Base-by-base conservation (phyloP, 2,797 vertebrate species). In the Helarctos malayanus region DNA sequence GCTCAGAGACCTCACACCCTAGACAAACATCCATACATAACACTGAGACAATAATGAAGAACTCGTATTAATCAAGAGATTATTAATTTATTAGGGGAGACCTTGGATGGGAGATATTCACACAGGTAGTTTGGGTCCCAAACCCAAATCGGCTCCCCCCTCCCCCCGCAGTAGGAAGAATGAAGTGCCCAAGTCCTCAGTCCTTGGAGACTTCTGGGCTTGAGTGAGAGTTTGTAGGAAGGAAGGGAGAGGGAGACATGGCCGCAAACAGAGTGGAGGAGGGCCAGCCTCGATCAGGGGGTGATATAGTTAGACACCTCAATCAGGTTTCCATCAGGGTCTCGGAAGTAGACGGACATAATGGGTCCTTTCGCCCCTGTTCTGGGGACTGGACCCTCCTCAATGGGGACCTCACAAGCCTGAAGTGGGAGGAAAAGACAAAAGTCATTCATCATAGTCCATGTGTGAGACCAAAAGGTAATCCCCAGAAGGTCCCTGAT, bases 291-390 rank as follows among this genome's bases (percentile, higher is more conserved):
- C 61, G 4, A 35, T 96, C 85, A 97, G 0, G 49, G 97, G 0
- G 96, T 41, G n/a, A 96, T 96, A 90, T 99, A 99, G 98, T 98
- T 99, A 91, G 99, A 99, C 49, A 99, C 99, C 97, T 99, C 99
- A 0, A 99, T 99, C 80, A 99, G 99, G 97, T 99, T 99, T 95
- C 98, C 89, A 35, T 99, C 99, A 0, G 99, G 99, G 96, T 99
- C 99, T 98, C 99, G 98, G 93, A 99, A 99, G 98, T 99, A 99
- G 78, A 99, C 84, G 0, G 99, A 99, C 49, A 97, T 99, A 96
- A 99, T 99, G 13, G 99, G 96, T 4, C 99, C 99, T 95, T 99
- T 83, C 3, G 99, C 99, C 8, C 99, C 99, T 1, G 97, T 99
- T 97, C 99, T 99, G 97, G 98, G 96, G 57, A 99, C 99, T 0